These are phyloP conservation scores for Sminthurinus aureus DNA, from an alignment of 2,888 invertebrate species.

Conservation along the genomic window DNA sequence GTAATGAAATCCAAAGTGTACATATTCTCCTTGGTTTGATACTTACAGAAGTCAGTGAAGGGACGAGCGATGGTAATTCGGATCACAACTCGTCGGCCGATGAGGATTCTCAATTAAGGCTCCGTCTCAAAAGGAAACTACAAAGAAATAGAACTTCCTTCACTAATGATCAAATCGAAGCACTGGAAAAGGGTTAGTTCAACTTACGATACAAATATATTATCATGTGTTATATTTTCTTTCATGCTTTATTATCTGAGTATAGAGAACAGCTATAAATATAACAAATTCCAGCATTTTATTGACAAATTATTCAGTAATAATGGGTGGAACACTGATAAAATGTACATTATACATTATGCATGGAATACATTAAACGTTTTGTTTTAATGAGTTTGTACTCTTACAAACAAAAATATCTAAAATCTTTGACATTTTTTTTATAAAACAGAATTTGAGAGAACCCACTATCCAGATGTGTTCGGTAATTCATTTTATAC, in stretches of 20 bases:
- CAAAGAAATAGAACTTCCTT: conserved; percentile 98
- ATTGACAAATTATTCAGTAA: too few species aligned
- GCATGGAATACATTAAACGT: not conserved
- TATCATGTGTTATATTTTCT: not conserved
- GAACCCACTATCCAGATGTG: conserved; percentile 97
- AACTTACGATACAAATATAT: not conserved
- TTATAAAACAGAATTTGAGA: conserved; percentile 83
- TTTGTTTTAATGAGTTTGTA: not conserved
- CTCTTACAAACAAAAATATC: not conserved
- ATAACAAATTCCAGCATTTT: too few species aligned
- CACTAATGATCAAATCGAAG: conserved; percentile 98
- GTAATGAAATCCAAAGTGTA: not conserved
- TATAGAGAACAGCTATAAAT: too few species aligned
- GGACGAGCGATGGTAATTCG: conserved; percentile 87
- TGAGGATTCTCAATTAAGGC: conserved; percentile 85
- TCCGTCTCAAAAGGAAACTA: conserved; percentile 92
- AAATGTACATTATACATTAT: not conserved
- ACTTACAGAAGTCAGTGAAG: conserved; percentile 68
- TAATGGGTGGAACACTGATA: too few species aligned
- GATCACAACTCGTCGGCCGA: conserved; percentile 85
- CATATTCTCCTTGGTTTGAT: conserved; percentile 8
- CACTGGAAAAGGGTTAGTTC: conserved; percentile 93
- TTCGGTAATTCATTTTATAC: conserved; percentile 67
- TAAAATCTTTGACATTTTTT: conserved; percentile 62
- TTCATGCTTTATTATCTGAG: not conserved